These are phyloP conservation scores for Gorsachius goisagi DNA, from an alignment of 2,113 vertebrate species.

Conservation along the genomic window DNA sequence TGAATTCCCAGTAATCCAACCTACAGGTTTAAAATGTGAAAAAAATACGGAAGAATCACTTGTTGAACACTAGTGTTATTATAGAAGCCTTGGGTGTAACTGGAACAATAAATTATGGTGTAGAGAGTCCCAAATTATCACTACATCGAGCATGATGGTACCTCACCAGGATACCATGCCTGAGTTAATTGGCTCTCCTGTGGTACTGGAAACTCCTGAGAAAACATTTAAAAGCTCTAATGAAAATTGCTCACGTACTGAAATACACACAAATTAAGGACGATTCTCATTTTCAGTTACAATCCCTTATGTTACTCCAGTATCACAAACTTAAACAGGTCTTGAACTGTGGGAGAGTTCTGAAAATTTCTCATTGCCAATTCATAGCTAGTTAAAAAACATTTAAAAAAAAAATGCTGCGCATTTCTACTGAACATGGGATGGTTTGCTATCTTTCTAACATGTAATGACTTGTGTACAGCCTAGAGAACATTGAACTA, in stretches of 20 bases:
- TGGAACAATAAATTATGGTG: background rate
- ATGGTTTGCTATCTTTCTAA: background rate
- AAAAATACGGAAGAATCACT: background rate
- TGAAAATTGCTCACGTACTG: background rate
- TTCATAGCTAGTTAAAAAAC: background rate
- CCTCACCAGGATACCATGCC: background rate
- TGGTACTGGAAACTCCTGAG: background rate
- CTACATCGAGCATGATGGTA: background rate
- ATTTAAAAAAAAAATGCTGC: background rate
- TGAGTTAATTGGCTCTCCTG: background rate
- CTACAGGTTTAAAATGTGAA: conserved; percentile 59
- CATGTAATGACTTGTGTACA: background rate
- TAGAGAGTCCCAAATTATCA: background rate
- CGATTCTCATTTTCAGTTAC: background rate
- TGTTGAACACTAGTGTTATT: background rate
- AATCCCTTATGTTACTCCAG: background rate
- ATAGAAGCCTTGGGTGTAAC: background rate
- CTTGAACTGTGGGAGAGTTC: background rate
- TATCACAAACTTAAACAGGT: background rate
- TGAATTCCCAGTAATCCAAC: conserved; percentile 91
- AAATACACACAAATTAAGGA: background rate
- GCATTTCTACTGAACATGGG: background rate
- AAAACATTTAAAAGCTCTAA: background rate
- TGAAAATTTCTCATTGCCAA: background rate
- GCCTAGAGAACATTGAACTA: background rate